A percentile compares a stretch with the other conserved stretches of the same genome.
Conservation (phyloP, 2,888 invertebrate species). For the Archips crataeganus region DNA sequence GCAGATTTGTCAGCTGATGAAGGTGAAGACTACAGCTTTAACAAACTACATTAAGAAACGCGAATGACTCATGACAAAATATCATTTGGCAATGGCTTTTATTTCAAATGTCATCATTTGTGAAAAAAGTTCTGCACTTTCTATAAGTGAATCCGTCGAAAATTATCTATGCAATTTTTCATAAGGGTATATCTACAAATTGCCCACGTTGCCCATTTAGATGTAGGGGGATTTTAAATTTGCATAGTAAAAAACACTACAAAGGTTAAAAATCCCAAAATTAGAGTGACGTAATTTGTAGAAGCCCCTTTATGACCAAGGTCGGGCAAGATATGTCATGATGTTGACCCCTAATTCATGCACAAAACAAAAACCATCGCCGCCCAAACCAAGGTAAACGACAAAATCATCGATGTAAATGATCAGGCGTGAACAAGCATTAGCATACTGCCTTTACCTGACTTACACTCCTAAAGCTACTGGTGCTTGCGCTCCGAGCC, state of each 20-base stretch:
- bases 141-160: no score
- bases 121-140: no score
- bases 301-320: no score
- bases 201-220: no score
- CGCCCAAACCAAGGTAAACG: conserved; percentile 64
- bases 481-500: conserved; percentile 95
- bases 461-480: conserved; percentile 96
- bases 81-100: conserved; percentile 30
- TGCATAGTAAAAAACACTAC: no score
- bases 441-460: conserved; percentile 87
- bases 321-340: no score
- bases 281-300: neutral
- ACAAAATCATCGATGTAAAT: conserved; percentile 61
- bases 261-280: neutral
- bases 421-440: conserved; percentile 74
- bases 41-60: conserved; percentile 74
- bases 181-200: no score
- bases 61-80: conserved; percentile 66
- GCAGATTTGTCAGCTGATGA: conserved; percentile 57
- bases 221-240: no score
- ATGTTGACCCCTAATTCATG: neutral
- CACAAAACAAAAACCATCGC: conserved; percentile 64
- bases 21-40: conserved; percentile 74
- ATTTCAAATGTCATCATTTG: neutral
- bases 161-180: no score